phyloP scores from a whole-genome alignment of 2,888 invertebrate species.

The Philereme transversata region DNA sequence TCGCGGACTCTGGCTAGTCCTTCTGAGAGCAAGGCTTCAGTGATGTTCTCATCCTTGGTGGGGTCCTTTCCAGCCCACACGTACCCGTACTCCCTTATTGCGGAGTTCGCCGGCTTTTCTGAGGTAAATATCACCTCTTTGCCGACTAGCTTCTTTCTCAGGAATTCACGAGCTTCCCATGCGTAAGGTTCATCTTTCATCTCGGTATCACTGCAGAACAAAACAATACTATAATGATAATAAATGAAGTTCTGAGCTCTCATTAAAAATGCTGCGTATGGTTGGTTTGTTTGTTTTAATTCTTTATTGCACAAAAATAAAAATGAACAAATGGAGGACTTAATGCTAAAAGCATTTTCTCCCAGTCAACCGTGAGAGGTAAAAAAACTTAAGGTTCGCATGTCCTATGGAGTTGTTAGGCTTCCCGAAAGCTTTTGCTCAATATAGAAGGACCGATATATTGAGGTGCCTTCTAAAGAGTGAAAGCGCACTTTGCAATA shows the following conservation, averaged over 20 bases:
- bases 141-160: conserved; percentile 96
- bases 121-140: conserved; percentile 93
- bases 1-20: conserved; percentile 93
- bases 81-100: conserved; percentile 93
- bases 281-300: no score
- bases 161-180: conserved; percentile 98
- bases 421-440: no score
- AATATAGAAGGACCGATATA: no score
- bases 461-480: no score
- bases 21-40: conserved; percentile 94
- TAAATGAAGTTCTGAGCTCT: background rate
- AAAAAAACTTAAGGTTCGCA: no score
- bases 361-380: no score
- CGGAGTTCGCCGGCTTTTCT: conserved; percentile 92
- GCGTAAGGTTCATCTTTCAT: conserved; percentile 96
- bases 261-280: no score
- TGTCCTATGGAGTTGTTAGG: no score
- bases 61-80: conserved; percentile 93
- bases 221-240: conserved; percentile 2
- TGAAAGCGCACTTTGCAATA: no score
- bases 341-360: no score
- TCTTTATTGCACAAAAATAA: no score
- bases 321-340: no score
- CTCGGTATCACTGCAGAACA: conserved; percentile 83
- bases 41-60: conserved; percentile 92